These are phyloP conservation scores for Eristalis intricaria DNA, from an alignment of 2,888 invertebrate genomes.

Conservation along the genomic window DNA sequence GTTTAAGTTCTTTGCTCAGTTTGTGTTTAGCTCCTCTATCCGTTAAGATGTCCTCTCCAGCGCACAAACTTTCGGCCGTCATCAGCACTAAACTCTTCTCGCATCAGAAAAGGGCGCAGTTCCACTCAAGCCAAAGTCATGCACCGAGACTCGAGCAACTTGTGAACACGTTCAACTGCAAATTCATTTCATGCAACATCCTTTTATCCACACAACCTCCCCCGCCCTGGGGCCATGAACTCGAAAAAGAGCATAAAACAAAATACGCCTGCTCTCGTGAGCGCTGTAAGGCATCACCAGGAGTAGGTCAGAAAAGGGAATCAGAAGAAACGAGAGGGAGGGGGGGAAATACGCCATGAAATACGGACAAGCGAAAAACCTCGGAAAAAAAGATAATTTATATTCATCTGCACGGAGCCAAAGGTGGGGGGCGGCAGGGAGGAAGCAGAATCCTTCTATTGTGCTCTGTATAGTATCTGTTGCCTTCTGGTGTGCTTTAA, in stretches of 20 bases:
- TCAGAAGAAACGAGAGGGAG: constrained; percentile 5
- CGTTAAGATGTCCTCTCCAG: neutral
- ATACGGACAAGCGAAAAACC: constrained; percentile 43
- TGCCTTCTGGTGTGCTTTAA: constrained; percentile 53
- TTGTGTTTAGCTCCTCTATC: constrained; percentile 16
- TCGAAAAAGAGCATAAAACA: constrained; percentile 46
- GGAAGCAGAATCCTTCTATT: constrained; percentile 7
- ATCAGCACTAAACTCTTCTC: constrained; percentile 40
- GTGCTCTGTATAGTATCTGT: constrained; percentile 36
- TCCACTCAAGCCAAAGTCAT: neutral
- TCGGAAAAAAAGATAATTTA: constrained; percentile 64
- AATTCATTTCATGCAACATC: neutral
- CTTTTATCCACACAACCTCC: constrained; percentile 7
- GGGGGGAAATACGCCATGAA: constrained; percentile 21
- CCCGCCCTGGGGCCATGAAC: constrained; percentile 53
- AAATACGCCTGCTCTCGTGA: constrained; percentile 3
- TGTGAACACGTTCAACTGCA: constrained; percentile 61
- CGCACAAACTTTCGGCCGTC: constrained; percentile 23
- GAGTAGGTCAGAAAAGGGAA: constrained; percentile 61
- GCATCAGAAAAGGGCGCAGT: neutral
- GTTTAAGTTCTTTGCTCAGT: constrained; percentile 45
- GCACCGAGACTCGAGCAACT: constrained; percentile 16
- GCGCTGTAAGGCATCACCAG: neutral
- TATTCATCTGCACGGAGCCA: constrained; percentile 60
- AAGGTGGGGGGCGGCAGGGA: neutral